Base-by-base conservation (phyloP, 2,113 vertebrate genomes). In the Bucco capensis region DNA sequence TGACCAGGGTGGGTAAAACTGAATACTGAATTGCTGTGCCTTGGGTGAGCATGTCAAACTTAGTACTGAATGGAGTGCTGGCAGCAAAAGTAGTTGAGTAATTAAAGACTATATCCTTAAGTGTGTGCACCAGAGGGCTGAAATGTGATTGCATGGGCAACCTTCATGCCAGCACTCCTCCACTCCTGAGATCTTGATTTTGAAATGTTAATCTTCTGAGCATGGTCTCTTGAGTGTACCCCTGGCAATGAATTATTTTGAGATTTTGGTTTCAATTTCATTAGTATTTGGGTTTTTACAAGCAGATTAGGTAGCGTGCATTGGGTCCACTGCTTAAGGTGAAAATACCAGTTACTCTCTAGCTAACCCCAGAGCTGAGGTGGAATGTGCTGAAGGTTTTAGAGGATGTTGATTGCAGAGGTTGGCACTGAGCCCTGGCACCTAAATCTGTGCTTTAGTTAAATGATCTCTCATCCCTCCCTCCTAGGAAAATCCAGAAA, bases 51-150 rank as follows among this genome's bases (percentile, higher is more conserved):
- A 21, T 72, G 75, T 88, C 62, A 65, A 40, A 66, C 1, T 5
- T 49, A 75, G 74, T 75, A 33, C 66, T 82, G 74, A 92, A 66
- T 86, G 70, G 88, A 93, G 21, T 16, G 53, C 49, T 94, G 86
- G 80, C 31, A 4, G 57, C 46, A 83, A 78, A 83, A 65, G 70
- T 44, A 90, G 37, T 49, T 94, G 10, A 28, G 76, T 93, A 81
- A 86, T 95, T 91, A 94, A 93, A 88, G 77, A 49, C 83, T 83
- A 1, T 88, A 50, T 72, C 57, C 66, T 90, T 78, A 84, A 81
- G 49, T 84, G 77, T 33, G 17, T 2, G 18, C 83, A 75, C 25
- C 49, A 86, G 44, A 78, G 73, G 57, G 12, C 66, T 90, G 40
- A 72, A 74, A 65, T 60, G 16, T 60, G 87, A 65, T 93, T 91